A percentile compares a stretch with the other conserved stretches of the same genome.
These are phyloP conservation scores for Spheniscus humboldti DNA, from an alignment of 2,797 vertebrate species.

Conservation along the genomic window DNA sequence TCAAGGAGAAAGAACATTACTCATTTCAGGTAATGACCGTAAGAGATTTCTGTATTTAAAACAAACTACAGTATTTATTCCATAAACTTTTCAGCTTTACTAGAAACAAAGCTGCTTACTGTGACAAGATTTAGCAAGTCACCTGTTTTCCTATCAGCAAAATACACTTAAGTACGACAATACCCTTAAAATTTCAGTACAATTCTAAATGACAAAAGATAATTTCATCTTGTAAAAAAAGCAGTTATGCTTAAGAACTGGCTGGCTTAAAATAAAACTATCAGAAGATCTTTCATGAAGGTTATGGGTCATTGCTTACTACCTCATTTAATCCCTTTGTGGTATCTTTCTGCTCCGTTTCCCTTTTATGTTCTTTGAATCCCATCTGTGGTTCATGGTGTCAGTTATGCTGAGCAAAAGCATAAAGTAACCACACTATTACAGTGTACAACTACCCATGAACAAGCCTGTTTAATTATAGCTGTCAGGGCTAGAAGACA, in stretches of 20 bases:
- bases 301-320: constrained; percentile 67
- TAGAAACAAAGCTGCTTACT: neutral
- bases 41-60: neutral
- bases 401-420: neutral
- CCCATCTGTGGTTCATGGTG: neutral
- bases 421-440: neutral
- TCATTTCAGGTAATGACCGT: neutral
- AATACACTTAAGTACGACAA: neutral
- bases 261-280: constrained; percentile 30
- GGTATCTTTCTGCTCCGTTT: constrained; percentile 68
- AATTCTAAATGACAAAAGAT: neutral
- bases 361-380: constrained; percentile 37
- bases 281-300: constrained; percentile 19
- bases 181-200: neutral
- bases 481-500: neutral
- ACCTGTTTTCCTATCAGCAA: neutral
- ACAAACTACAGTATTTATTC: neutral
- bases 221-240: neutral
- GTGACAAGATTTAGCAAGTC: neutral
- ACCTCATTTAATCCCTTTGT: constrained; percentile 64
- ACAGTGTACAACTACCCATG: neutral
- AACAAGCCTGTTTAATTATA: neutral
- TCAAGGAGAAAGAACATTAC: neutral
- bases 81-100: neutral
- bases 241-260: neutral